A percentile compares a stretch with the other conserved stretches of the same genome.
Conservation (phyloP, 2,797 vertebrate genomes). For the Hydrophis major region DNA sequence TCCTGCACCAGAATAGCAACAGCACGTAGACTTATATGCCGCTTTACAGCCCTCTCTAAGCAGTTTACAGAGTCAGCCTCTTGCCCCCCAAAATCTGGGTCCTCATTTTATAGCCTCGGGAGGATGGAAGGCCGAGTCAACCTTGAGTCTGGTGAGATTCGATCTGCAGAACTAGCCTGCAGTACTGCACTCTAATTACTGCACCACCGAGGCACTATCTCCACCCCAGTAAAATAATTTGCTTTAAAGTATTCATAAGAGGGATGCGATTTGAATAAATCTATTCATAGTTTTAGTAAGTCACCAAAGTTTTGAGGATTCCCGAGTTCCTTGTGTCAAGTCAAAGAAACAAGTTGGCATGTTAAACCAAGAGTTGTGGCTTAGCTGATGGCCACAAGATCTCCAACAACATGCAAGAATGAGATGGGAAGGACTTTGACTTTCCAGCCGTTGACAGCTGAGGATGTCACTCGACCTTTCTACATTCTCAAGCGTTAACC, state of each 20-base stretch:
- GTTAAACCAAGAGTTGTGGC: conserved; percentile 80
- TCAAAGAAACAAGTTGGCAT: conserved; percentile 59
- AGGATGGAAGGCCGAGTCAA: no score
- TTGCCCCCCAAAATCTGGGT: no score
- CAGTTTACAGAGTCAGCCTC: no score
- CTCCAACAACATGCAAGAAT: conserved; percentile 88
- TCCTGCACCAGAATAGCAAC: background rate
- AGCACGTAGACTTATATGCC: no score
- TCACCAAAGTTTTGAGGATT: background rate
- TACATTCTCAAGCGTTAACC: conserved; percentile 56
- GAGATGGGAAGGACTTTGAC: conserved; percentile 84
- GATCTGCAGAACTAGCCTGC: no score
- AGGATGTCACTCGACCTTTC: conserved; percentile 86
- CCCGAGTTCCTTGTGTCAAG: background rate
- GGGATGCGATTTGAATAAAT: background rate
- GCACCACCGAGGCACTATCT: background rate
- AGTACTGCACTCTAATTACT: no score
- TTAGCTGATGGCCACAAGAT: conserved; percentile 69
- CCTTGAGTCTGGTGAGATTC: no score
- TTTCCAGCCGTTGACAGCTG: conserved; percentile 67
- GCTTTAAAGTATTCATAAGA: background rate
- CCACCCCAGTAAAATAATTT: background rate
- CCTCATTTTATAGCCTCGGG: no score
- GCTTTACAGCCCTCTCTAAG: no score
- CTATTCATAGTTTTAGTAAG: background rate